phyloP scores from a whole-genome alignment of 2,888 invertebrate species.

The Campopleginae sp. region DNA sequence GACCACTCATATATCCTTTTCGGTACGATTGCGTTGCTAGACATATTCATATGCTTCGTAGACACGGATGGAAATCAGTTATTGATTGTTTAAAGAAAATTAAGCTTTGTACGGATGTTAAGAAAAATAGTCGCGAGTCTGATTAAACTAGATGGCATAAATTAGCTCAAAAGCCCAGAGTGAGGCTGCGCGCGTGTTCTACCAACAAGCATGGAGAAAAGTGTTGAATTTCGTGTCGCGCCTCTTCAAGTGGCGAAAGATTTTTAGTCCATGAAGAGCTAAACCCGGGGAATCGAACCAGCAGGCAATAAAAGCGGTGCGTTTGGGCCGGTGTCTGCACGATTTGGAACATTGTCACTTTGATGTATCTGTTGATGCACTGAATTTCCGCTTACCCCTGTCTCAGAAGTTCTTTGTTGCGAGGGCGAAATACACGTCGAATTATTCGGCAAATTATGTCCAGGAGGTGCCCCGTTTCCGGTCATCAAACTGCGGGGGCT shows the following conservation, averaged over 20 bases:
- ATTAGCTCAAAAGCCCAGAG: background rate
- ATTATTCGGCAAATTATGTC: slow-evolving; percentile 62
- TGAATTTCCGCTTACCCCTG: slow-evolving; percentile 61
- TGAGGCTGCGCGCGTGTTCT: background rate
- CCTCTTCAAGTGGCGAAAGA: background rate
- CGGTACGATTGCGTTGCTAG: background rate
- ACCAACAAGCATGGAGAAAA: background rate
- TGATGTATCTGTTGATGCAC: slow-evolving; percentile 65
- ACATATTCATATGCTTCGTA: background rate
- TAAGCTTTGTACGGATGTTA: background rate
- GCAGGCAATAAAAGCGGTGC: slow-evolving; percentile 80
- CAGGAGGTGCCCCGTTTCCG: slow-evolving; percentile 78
- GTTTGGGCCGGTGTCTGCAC: slow-evolving; percentile 78
- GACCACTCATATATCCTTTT: background rate
- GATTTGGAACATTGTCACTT: slow-evolving; percentile 79
- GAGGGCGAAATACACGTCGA: slow-evolving; percentile 70
- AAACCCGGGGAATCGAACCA: slow-evolving; percentile 76
- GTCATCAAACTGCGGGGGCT: slow-evolving; percentile 68
- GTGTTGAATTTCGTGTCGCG: background rate
- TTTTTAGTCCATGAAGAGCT: slow-evolving; percentile 58
- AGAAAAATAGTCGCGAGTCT: background rate
- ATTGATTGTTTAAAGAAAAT: background rate
- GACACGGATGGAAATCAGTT: background rate
- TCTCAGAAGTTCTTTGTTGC: slow-evolving; percentile 68
- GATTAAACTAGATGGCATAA: background rate